A percentile compares a stretch with the other conserved stretches of the same genome.
phyloP scores from a whole-genome alignment of 92 coral and sea anemone genomes.

The Porites evermanni region DNA sequence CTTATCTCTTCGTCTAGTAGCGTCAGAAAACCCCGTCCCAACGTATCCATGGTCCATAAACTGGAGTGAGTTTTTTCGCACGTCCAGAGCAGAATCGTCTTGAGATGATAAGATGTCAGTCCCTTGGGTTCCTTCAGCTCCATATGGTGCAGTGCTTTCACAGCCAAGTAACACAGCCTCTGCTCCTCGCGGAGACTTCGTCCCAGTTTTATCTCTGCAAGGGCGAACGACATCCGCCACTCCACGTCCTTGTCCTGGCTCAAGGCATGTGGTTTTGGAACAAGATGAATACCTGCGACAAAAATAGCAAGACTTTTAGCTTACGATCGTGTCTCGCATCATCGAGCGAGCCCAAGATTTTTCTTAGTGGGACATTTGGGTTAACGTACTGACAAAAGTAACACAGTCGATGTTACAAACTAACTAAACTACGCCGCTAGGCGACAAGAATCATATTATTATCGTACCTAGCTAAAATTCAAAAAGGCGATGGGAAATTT shows the following conservation, averaged over 20 bases:
- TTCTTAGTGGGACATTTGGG: too few relatives aligned
- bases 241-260: conserved; percentile 23
- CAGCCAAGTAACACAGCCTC: conserved; percentile 29
- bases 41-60: conserved; percentile 37
- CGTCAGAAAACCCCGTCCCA: conserved; percentile 20
- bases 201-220: conserved; percentile 9
- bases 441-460: too few relatives aligned
- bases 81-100: conserved; percentile 56
- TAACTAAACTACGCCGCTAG: too few relatives aligned
- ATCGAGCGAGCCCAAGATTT: too few relatives aligned
- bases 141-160: conserved; percentile 8
- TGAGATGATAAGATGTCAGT: conserved; percentile 29
- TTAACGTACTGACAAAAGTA: too few relatives aligned
- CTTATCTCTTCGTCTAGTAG: conserved; percentile 27
- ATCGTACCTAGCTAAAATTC: too few relatives aligned
- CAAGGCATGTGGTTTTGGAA: conserved; percentile 14
- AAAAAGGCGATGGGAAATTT: too few relatives aligned
- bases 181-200: conserved; percentile 28
- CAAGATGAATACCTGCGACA: conserved; percentile 16
- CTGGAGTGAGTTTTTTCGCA: conserved; percentile 36
- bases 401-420: too few relatives aligned
- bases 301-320: too few relatives aligned
- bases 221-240: conserved; percentile 28
- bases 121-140: conserved; percentile 27
- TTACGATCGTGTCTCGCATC: too few relatives aligned